Evolutionary conservation across 2,797 vertebrate genomes (phyloP).

Genomic region (Esox masquinongy): DNA sequence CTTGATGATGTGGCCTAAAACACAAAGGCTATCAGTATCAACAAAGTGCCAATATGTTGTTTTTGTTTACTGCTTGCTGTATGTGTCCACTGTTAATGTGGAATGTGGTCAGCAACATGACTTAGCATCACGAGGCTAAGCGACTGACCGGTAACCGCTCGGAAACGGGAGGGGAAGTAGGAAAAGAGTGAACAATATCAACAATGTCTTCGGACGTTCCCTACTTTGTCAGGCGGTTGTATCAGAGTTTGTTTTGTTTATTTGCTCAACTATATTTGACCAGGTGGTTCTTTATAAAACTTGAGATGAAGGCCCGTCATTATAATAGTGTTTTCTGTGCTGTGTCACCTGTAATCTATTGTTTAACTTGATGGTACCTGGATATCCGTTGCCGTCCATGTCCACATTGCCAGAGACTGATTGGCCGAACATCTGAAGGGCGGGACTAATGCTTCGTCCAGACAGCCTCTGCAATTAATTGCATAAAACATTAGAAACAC

Average conservation of each 20-base stretch:
- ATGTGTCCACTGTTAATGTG: slow-evolving; percentile 62
- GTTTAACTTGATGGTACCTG: slow-evolving; percentile 75
- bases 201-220: background rate
- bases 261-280: background rate
- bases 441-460: slow-evolving; percentile 82
- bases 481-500: slow-evolving; percentile 40
- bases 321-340: background rate
- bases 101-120: slow-evolving; percentile 80
- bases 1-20: background rate
- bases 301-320: background rate
- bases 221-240: background rate
- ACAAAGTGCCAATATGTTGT: background rate
- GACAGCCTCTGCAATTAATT: slow-evolving; percentile 83
- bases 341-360: background rate
- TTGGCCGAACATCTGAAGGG: slow-evolving; percentile 95
- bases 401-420: slow-evolving; percentile 94
- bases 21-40: background rate
- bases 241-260: background rate
- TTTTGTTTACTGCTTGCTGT: slow-evolving; percentile 40
- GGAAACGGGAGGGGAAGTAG: background rate
- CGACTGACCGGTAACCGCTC: background rate
- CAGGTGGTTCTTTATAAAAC: background rate
- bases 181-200: background rate
- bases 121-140: slow-evolving; percentile 52
- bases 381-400: slow-evolving; percentile 96